Conservation (phyloP, 2,888 invertebrate species). For the Cerastis rubricosa region DNA sequence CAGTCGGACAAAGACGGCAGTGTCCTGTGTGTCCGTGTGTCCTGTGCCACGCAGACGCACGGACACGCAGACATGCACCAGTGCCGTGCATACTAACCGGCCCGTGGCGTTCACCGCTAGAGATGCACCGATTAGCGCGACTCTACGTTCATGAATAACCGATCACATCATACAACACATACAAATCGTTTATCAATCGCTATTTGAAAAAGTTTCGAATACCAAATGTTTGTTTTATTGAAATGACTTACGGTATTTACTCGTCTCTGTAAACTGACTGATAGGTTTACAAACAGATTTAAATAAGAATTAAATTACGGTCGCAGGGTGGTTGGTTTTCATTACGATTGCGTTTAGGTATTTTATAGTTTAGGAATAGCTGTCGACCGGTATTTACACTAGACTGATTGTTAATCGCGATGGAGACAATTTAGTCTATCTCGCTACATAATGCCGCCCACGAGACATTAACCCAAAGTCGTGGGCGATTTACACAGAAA, state of each 20-base stretch:
- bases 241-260: slow-evolving; percentile 1
- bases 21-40: slow-evolving; percentile 37
- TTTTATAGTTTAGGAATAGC: background rate
- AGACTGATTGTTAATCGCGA: slow-evolving; percentile 18
- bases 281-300: slow-evolving; percentile 9
- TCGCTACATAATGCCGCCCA: slow-evolving; percentile 1
- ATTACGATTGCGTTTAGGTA: background rate
- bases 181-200: slow-evolving; percentile 31
- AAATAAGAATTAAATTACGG: background rate
- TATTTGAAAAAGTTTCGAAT: slow-evolving; percentile 26
- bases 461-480: background rate
- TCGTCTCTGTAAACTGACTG: background rate
- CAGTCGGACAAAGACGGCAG: slow-evolving; percentile 38
- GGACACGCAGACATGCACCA: slow-evolving; percentile 17
- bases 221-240: slow-evolving; percentile 3
- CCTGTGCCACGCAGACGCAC: slow-evolving; percentile 18
- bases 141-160: slow-evolving; percentile 41
- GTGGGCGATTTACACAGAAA: background rate
- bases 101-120: background rate
- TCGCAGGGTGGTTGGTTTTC: background rate
- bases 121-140: slow-evolving; percentile 39
- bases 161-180: slow-evolving; percentile 16
- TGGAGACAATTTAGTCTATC: slow-evolving; percentile 6
- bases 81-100: slow-evolving; percentile 22
- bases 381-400: slow-evolving; percentile 1